Conservation (phyloP, 1,140 invertebrate species). For the Radopholus similis region DNA sequence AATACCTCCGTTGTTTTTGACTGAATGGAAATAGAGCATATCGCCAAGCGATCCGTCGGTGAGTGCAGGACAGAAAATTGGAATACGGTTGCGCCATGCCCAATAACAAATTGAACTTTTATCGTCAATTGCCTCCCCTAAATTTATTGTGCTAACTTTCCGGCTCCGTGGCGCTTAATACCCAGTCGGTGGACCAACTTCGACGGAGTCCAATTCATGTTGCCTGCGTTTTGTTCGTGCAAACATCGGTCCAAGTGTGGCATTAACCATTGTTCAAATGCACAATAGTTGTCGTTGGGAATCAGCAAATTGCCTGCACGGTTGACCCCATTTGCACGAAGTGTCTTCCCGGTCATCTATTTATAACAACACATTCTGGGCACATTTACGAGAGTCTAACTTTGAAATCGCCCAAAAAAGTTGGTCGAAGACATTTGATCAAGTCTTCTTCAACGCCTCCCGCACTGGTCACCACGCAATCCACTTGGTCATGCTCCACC, state of each 20-base stretch:
- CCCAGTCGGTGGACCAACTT: conserved; percentile 31
- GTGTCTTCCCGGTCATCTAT: conserved; percentile 59
- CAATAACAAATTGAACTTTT: conserved; percentile 92
- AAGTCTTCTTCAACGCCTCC: conserved; percentile 98
- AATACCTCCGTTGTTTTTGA: conserved; percentile 81
- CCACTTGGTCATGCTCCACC: conserved; percentile 84
- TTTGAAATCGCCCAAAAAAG: conserved; percentile 73
- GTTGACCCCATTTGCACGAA: conserved; percentile 85
- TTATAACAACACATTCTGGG: conserved; percentile 62
- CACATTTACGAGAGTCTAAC: conserved; percentile 20
- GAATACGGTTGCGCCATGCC: conserved; percentile 94
- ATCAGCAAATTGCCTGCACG: conserved; percentile 94
- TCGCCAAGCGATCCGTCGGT: conserved; percentile 97
- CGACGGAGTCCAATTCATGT: conserved; percentile 79
- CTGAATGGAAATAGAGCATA: conserved; percentile 99
- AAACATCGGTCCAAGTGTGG: conserved; percentile 88
- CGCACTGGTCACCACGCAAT: conserved; percentile 93
- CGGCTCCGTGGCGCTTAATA: too few species aligned
- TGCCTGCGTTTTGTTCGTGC: conserved; percentile 72
- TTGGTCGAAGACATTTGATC: conserved; percentile 94
- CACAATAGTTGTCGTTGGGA: conserved; percentile 96
- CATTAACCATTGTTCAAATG: conserved; percentile 96
- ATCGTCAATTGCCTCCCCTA: conserved; percentile 86
- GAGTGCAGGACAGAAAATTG: conserved; percentile 92
- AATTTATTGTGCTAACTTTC: too few species aligned